Base-by-base conservation (phyloP, 2,797 vertebrate genomes). In the Enteromius trimaculatus region DNA sequence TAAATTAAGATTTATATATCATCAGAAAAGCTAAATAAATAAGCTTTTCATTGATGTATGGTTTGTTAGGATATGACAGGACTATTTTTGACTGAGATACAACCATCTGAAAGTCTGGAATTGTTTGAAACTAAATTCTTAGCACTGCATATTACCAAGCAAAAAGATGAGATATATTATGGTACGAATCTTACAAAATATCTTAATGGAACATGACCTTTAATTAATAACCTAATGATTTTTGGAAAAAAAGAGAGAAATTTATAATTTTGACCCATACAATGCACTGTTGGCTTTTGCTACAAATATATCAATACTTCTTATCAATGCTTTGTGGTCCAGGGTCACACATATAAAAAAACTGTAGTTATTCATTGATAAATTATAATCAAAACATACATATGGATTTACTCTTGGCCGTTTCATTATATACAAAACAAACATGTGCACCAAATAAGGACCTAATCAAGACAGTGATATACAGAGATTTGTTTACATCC, bases 401-500 rank as follows among this genome's bases (percentile, higher is more conserved):
- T 4, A 26, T 17, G 8, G 14, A 60, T 39, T 17, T 23, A 42
- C 37, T 39, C 1, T 16, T 3, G 19, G 23, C 17, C 8, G 3
- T 51, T 69, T 11, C n/a, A 39, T 21, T 14, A 10, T 23, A 6
- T 16, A 3, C 21, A 3, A 58, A 31, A 31, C 3, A 71, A 58
- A 0, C 0, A 21, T 37, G 7, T 72, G 42, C 13, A 34, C 19
- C 7, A 65, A 58, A 47, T 39, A 58, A 23, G 29, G 16, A n/a
- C 6, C 7, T 2, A 55, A 19, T n/a, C n/a, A 60, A 5, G 2
- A 39, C 69, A 5, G 13, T 17, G 55, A 65, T 29, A 51, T 6
- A 29, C 16, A 26, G 7, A 8, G 8, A 72, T 64, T 26, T 82
- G 81, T 77, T 83, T 77, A 60, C 74, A 68, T 76, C n/a, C 47